A percentile compares a stretch with the other conserved stretches of the same genome.
These are phyloP conservation scores for Tiliqua scincoides DNA, from an alignment of 2,113 vertebrate species.

Conservation along the genomic window DNA sequence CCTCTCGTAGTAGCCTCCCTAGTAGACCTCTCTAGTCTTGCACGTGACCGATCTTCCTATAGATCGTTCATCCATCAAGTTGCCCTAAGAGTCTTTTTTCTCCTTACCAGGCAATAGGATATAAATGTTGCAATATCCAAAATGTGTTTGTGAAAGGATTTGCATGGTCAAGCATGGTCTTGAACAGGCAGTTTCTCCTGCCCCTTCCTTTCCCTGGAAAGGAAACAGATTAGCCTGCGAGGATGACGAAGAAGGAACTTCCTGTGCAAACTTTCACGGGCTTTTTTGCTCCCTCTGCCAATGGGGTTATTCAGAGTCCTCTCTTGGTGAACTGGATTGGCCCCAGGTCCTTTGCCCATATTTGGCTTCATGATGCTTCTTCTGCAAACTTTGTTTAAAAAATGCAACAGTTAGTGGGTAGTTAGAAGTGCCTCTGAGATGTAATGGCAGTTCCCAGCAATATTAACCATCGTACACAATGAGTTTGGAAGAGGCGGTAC, in stretches of 20 bases:
- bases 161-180: not conserved
- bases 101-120: not conserved
- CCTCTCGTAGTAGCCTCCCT: too few relatives aligned
- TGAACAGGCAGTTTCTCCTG: too few relatives aligned
- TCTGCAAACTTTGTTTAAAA: not conserved
- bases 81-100: too few relatives aligned
- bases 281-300: too few relatives aligned
- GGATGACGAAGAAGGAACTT: too few relatives aligned
- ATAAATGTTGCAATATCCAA: not conserved
- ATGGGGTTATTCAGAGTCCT: not conserved
- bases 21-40: too few relatives aligned
- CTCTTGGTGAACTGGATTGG: not conserved
- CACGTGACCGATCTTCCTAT: too few relatives aligned
- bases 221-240: too few relatives aligned
- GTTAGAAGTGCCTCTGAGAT: not conserved
- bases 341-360: not conserved
- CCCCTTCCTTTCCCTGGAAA: not conserved
- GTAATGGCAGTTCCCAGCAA: constrained; percentile 37
- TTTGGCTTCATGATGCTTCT: not conserved
- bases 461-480: not conserved
- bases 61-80: too few relatives aligned
- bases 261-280: too few relatives aligned
- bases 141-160: not conserved
- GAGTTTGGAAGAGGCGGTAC: constrained; percentile 24
- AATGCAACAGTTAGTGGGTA: constrained; percentile 13